Base-by-base conservation (phyloP, 2,113 vertebrate species). In the Engystomops pustulosus region DNA sequence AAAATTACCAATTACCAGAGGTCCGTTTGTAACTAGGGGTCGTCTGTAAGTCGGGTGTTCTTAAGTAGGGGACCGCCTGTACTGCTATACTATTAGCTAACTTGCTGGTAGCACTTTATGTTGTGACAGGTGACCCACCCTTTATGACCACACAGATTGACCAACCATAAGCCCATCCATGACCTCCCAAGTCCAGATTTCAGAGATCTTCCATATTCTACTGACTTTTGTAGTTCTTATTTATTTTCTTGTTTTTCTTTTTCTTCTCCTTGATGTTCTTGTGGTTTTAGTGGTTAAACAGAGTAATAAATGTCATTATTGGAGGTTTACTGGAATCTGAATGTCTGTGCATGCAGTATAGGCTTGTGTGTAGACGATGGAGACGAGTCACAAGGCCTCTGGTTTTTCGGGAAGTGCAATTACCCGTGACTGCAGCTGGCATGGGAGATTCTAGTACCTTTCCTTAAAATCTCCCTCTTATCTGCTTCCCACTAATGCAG, bases 341-440 rank as follows among this genome's bases (percentile, higher is more conserved):
- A 55, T 23, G 20, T 55, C 53, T 60, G 53, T 15, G 58, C n/a
- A 58, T 9, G 53, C 11, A 62, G 15, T 27, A 27, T 67, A 23
- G 62, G 15, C 32, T 80, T 62, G 27, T n/a, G n/a, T 34, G 11
- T 20, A 80, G 23, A 68, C 20, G 41, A 69, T 27, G 32, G 17
- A 80, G 17, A 74, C 30, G 15, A 45, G 74, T 53, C 72, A 79
- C 20, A 45, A 79, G 58, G 55, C 45, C 27, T 68, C 79, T 69
- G 79, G 62, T 51, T 80, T n/a, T 80, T 51, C 79, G 69, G 65
- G 62, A 68, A 80, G 9, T 14, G 1, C 78, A 80, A 80, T 80
- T 80, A 80, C 32, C 30, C 49, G 44, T 80, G 79, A 51, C 79
- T 80, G 45, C 79, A 80, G 62, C 79, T 80, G 79, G 62, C 27